A percentile compares a stretch with the other conserved stretches of the same genome.
Evolutionary conservation across 2,113 vertebrate genomes (phyloP).

Genomic region (Neogale vison): DNA sequence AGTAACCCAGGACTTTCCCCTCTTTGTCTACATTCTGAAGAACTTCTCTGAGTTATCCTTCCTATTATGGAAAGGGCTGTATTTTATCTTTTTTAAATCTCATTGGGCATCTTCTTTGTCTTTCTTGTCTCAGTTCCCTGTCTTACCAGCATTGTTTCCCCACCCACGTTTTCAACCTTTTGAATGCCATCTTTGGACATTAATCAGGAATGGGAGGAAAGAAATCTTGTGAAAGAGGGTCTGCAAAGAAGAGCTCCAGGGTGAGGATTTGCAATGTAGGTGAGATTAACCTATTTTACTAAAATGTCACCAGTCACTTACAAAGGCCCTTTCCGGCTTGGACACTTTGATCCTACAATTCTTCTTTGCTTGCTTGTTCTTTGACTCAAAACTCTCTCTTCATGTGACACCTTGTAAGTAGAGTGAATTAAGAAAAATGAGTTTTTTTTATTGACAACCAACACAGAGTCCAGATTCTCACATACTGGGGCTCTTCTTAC

Average conservation of each 20-base stretch:
- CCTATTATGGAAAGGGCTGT: neutral
- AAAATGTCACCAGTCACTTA: neutral
- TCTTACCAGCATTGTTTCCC: neutral
- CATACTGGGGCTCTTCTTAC: neutral
- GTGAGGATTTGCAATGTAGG: neutral
- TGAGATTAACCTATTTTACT: neutral
- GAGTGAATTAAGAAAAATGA: neutral
- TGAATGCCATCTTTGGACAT: neutral
- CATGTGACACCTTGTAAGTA: neutral
- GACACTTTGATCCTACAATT: neutral
- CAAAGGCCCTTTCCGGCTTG: neutral
- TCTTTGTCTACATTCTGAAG: neutral
- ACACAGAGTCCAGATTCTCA: neutral
- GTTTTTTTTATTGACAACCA: neutral
- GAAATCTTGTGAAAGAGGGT: neutral
- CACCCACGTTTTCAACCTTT: neutral
- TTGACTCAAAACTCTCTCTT: slow-evolving; percentile 35
- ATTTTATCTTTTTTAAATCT: neutral
- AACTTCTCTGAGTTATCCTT: neutral
- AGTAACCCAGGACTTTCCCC: neutral
- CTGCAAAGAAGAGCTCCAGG: neutral
- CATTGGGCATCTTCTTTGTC: neutral
- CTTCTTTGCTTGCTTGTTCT: neutral
- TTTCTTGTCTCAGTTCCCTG: neutral
- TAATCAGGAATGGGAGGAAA: neutral